Percentiles rank a stretch among this genome's conserved stretches.
phyloP scores from a whole-genome alignment of 2,113 vertebrate genomes.

The Saccopteryx leptura region DNA sequence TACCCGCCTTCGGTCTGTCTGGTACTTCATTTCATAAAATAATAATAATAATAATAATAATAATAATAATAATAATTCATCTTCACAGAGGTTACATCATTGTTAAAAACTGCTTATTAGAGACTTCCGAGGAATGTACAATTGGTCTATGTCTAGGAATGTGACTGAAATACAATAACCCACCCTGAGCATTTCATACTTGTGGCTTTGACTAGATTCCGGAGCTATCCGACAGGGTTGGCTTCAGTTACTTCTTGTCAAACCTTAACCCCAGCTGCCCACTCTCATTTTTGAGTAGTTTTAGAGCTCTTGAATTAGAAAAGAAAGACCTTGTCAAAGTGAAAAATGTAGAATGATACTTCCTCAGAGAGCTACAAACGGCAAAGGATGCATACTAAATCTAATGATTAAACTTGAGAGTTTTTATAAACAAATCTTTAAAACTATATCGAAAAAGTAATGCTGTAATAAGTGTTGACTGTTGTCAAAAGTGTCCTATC shows the following conservation, averaged over 20 bases:
- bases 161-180: constrained; percentile 2
- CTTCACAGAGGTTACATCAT: constrained; percentile 7
- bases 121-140: background rate
- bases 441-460: background rate
- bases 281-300: background rate
- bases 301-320: constrained; percentile 41
- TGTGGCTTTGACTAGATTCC: background rate
- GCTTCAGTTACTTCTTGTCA: constrained; percentile 1
- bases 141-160: background rate
- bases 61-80: background rate
- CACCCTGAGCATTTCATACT: background rate
- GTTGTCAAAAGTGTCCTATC: background rate
- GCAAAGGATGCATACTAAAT: background rate
- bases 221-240: background rate
- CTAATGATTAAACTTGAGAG: background rate
- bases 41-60: background rate
- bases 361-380: background rate
- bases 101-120: constrained; percentile 22
- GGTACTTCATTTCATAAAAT: background rate
- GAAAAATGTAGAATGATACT: background rate
- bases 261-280: background rate
- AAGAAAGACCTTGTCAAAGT: background rate
- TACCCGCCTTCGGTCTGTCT: constrained; percentile 40
- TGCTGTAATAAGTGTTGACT: background rate
- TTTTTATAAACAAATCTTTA: constrained; percentile 2